Percentiles rank a stretch among this genome's conserved stretches.
phyloP scores from a whole-genome alignment of 2,113 vertebrate species.

The Tautogolabrus adspersus region DNA sequence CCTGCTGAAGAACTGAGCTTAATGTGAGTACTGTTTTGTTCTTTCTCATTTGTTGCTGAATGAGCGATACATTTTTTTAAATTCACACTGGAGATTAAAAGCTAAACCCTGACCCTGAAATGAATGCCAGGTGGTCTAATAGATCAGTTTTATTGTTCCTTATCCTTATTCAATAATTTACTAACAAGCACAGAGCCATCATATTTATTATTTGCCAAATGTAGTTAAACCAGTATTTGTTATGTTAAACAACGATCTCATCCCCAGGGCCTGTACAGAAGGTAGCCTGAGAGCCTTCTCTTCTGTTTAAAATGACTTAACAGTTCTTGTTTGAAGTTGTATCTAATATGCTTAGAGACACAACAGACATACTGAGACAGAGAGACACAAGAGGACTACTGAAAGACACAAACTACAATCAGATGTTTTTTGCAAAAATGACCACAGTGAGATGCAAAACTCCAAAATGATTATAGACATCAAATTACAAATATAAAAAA shows the following conservation, averaged over 20 bases:
- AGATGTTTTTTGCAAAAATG: background rate
- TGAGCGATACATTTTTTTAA: background rate
- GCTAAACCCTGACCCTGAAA: too few relatives aligned
- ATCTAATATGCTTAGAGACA: background rate
- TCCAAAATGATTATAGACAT: too few relatives aligned
- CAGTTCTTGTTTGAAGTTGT: background rate
- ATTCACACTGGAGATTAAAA: background rate
- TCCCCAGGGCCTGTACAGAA: background rate
- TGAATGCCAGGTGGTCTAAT: too few relatives aligned
- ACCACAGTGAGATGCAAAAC: background rate
- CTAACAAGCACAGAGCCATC: background rate
- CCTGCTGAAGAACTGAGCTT: conserved; percentile 11
- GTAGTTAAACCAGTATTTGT: background rate
- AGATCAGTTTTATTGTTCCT: too few relatives aligned
- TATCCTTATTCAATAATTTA: too few relatives aligned
- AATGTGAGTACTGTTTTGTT: conserved; percentile 60
- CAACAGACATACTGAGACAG: too few relatives aligned
- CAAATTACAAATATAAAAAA: too few relatives aligned
- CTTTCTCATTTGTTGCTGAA: background rate
- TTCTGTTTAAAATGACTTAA: background rate
- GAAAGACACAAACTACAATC: too few relatives aligned
- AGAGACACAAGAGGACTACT: too few relatives aligned
- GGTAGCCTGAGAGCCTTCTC: background rate
- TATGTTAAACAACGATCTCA: background rate
- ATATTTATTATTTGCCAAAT: background rate